Evolutionary conservation across 2,113 vertebrate genomes (phyloP).

Genomic region (Festucalex cinctus): DNA sequence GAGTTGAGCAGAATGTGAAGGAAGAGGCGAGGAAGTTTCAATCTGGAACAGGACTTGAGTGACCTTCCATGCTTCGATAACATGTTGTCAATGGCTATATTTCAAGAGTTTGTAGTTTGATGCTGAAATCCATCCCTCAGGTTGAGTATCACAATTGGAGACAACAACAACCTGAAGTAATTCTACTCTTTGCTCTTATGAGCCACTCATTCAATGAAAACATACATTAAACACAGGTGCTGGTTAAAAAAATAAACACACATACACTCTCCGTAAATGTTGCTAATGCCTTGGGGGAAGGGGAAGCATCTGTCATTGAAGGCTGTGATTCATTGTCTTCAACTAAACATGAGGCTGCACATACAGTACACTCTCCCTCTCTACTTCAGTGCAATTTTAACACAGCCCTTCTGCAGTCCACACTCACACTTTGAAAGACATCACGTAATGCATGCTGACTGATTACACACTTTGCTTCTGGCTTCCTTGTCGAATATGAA

Average conservation of each 20-base stretch:
- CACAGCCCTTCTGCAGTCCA: constrained; percentile 31
- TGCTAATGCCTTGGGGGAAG: constrained; percentile 5
- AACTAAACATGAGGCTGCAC: constrained; percentile 3
- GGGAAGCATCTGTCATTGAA: constrained; percentile 34
- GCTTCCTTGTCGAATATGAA: constrained; percentile 28
- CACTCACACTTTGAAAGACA: constrained; percentile 35
- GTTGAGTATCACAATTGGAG: constrained; percentile 2
- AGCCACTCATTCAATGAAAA: not conserved
- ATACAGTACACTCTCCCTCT: constrained; percentile 31
- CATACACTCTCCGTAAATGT: not conserved
- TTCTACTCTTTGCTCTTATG: not conserved
- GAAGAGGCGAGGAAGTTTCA: constrained; percentile 33
- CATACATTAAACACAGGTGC: too few species aligned
- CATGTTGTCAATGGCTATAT: constrained; percentile 7
- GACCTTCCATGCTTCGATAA: constrained; percentile 20
- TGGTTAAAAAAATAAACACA: not conserved
- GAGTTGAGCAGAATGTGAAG: constrained; percentile 17
- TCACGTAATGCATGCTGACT: constrained; percentile 45
- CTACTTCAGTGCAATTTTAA: constrained; percentile 2
- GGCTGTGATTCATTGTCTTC: constrained; percentile 28
- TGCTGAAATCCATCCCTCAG: constrained; percentile 3
- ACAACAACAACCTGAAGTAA: not conserved
- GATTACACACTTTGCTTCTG: constrained; percentile 30
- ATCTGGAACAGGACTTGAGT: constrained; percentile 34
- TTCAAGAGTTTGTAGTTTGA: constrained; percentile 1